Evolutionary conservation across 2,113 vertebrate species (phyloP), one percentile per base, ranked within the genome.

Genomic region (Channa argus): DNA sequence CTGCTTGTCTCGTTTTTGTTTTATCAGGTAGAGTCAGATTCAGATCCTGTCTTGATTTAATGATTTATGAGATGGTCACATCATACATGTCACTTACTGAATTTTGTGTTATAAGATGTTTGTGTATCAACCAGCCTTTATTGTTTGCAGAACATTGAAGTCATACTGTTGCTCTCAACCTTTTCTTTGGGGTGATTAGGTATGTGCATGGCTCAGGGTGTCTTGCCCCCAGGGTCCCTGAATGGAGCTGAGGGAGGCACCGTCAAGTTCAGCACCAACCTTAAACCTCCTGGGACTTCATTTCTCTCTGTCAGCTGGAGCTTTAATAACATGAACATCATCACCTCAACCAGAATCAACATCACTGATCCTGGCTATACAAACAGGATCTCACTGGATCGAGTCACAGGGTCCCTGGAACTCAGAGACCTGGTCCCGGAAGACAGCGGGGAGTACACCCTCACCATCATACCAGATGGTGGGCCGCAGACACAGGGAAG

Each of bases 301-400:
- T 88, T 90, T 53, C 4, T 49, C n/a, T 64, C 65, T 0, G 64
- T 94, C 62, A 88, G 53, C 71, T 94, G 91, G 93, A 80, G 13
- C 49, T 92, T 93, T 69, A 85, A 66, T 11, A 63, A 5, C 0
- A 2, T 1, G 4, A 88, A 71, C 63, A 76, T 93, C 73, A 84
- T 83, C 64, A 86, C 45, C 6, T 82, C 66, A 56, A 79, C 73
- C 60, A 80, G 24, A 59, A 0, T 0, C 24, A 53, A 82, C 66
- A 2, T 24, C 24, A n/a, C 45, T 1, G 72, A 33, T 0, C 5
- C 41, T 0, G 62, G 14, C 2, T 69, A 92, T 15, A 1, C 0
- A 3, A 7, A 14, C 68, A 84, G 92, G 71, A 89, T 91, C 61
- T 60, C 55, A 11, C 33, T 93, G 44, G 81, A 93, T 58, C 4